These are phyloP conservation scores for Euleptes europaea DNA, from an alignment of 2,113 vertebrate species.

Conservation along the genomic window DNA sequence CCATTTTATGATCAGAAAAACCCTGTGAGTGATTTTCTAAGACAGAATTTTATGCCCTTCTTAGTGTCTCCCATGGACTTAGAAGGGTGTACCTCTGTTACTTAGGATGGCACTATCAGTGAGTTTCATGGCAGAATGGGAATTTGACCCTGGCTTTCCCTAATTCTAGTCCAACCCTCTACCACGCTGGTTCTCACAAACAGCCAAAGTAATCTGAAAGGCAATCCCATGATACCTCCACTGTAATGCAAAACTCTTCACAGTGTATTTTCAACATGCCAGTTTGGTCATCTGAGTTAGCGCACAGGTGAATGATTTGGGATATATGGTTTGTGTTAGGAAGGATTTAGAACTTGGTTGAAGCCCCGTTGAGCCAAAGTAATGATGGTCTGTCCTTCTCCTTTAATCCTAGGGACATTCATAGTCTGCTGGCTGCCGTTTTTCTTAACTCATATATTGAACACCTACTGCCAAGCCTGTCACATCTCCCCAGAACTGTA, in stretches of 20 bases:
- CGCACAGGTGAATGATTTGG: background rate
- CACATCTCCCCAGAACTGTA: constrained; percentile 84
- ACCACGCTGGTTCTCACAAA: no score
- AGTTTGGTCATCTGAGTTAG: background rate
- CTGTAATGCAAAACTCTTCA: background rate
- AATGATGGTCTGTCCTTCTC: constrained; percentile 20
- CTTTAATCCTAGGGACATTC: constrained; percentile 83
- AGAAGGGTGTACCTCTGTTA: no score
- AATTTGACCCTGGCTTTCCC: no score
- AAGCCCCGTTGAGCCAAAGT: constrained; percentile 8
- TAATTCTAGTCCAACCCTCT: no score
- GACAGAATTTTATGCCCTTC: no score
- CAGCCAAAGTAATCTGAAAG: background rate
- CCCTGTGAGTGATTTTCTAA: no score
- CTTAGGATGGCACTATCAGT: no score
- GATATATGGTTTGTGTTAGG: background rate
- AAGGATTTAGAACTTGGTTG: background rate
- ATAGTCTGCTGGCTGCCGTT: constrained; percentile 96
- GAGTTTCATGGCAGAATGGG: no score
- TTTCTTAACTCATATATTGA: constrained; percentile 93
- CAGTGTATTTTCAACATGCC: background rate
- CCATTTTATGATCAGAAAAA: no score
- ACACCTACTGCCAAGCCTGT: constrained; percentile 89
- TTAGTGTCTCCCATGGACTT: no score
- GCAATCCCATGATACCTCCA: background rate